Conservation (phyloP, 2,888 invertebrate species). For the Stenotaenia linearis region DNA sequence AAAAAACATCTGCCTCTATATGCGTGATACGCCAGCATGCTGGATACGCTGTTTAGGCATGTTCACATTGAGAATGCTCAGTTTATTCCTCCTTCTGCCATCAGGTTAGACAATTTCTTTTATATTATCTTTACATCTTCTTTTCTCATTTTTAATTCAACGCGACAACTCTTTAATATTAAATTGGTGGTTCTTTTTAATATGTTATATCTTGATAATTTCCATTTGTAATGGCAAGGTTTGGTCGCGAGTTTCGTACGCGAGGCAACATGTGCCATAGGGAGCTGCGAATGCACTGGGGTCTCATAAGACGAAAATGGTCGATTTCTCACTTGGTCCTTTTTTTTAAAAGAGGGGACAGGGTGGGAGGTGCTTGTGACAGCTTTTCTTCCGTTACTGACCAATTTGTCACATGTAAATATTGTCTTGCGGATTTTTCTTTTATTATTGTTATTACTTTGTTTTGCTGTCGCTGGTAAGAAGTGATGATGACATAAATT, state of each 20-base stretch:
- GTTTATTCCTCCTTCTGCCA: not conserved
- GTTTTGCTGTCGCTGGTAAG: not conserved
- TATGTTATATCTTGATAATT: not conserved
- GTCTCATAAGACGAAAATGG: not conserved
- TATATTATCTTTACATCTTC: not conserved
- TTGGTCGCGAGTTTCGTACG: not conserved
- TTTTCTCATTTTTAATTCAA: not conserved
- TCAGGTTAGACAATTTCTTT: not conserved
- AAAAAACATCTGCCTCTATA: constrained; percentile 15
- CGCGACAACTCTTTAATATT: not conserved
- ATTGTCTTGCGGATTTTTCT: not conserved
- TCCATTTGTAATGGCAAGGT: not conserved
- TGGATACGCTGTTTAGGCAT: constrained; percentile 27
- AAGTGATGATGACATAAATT: not conserved
- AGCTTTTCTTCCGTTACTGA: not conserved
- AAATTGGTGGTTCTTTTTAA: not conserved
- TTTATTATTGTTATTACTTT: not conserved
- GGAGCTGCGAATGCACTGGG: not conserved
- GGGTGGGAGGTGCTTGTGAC: not conserved
- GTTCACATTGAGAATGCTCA: not conserved
- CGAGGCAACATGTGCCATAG: not conserved
- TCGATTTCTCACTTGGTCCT: not conserved
- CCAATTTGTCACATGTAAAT: not conserved
- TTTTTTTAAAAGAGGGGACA: not conserved
- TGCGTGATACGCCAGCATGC: constrained; percentile 27